phyloP scores from a whole-genome alignment of 2,113 vertebrate species.

The Craseonycteris thonglongyai region DNA sequence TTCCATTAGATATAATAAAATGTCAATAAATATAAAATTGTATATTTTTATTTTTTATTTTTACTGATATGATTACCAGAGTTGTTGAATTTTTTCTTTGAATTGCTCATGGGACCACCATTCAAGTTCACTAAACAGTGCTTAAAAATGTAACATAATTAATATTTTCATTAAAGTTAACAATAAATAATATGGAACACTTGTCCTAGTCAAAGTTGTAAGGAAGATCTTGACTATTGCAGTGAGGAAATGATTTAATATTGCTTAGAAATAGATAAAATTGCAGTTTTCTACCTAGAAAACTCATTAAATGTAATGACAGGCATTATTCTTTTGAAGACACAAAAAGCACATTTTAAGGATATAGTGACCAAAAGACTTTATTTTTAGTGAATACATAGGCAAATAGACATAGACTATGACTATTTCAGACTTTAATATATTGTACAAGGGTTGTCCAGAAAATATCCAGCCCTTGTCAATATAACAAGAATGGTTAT shows the following conservation, averaged over 20 bases:
- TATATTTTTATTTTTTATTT: background rate
- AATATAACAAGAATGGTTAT: too few species aligned
- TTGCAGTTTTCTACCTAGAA: background rate
- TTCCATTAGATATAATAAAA: background rate
- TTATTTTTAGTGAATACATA: background rate
- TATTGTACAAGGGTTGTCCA: too few species aligned
- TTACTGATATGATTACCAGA: background rate
- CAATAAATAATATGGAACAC: background rate
- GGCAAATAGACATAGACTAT: background rate
- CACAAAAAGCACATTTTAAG: background rate
- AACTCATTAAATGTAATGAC: background rate
- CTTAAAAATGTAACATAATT: background rate
- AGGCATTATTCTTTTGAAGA: background rate
- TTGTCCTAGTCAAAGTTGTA: background rate
- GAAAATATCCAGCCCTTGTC: too few species aligned
- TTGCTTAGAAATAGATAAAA: background rate
- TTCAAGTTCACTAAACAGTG: background rate
- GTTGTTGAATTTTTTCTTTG: background rate
- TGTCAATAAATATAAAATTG: background rate
- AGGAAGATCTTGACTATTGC: background rate
- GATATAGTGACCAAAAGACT: background rate
- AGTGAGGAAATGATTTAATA: background rate
- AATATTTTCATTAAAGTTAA: background rate
- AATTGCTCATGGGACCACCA: background rate
- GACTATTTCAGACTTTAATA: background rate